These are phyloP conservation scores for Leucoma salicis DNA, from an alignment of 2,888 invertebrate species.

Conservation along the genomic window DNA sequence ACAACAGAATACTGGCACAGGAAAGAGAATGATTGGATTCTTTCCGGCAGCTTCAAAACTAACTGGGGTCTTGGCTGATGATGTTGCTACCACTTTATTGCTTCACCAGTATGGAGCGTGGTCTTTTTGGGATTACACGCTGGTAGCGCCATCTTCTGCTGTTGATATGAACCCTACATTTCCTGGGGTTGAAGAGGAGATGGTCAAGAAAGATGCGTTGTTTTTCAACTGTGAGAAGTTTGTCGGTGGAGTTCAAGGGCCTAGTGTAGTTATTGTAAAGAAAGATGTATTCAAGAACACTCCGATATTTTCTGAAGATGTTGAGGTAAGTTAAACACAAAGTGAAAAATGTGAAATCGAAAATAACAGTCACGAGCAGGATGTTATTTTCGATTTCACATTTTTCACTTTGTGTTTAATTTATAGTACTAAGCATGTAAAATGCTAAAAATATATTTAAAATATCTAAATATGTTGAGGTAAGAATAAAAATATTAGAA, in stretches of 20 bases:
- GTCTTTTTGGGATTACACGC: slow-evolving; percentile 95
- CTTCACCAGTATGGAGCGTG: slow-evolving; percentile 91
- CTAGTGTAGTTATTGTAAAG: slow-evolving; percentile 83
- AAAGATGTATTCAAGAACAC: slow-evolving; percentile 73
- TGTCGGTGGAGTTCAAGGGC: slow-evolving; percentile 94
- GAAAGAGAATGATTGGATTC: slow-evolving; percentile 89
- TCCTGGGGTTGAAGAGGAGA: slow-evolving; percentile 85
- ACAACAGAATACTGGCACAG: slow-evolving; percentile 82
- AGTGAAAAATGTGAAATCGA: no score
- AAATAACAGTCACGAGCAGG: no score
- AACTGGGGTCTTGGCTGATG: slow-evolving; percentile 93
- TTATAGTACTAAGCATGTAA: no score
- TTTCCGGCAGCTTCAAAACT: slow-evolving; percentile 94
- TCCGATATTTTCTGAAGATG: slow-evolving; percentile 60
- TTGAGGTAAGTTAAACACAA: slow-evolving; percentile 77
- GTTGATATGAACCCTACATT: slow-evolving; percentile 93
- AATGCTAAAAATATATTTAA: no score
- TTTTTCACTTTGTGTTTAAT: no score
- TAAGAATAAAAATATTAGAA: no score
- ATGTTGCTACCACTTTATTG: slow-evolving; percentile 89
- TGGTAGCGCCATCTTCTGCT: slow-evolving; percentile 89
- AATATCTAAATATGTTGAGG: no score
- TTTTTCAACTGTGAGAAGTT: slow-evolving; percentile 96
- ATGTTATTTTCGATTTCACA: no score
- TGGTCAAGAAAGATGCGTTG: slow-evolving; percentile 92